Conservation (phyloP, 2,888 invertebrate species). For the Drosophila macrothrix region DNA sequence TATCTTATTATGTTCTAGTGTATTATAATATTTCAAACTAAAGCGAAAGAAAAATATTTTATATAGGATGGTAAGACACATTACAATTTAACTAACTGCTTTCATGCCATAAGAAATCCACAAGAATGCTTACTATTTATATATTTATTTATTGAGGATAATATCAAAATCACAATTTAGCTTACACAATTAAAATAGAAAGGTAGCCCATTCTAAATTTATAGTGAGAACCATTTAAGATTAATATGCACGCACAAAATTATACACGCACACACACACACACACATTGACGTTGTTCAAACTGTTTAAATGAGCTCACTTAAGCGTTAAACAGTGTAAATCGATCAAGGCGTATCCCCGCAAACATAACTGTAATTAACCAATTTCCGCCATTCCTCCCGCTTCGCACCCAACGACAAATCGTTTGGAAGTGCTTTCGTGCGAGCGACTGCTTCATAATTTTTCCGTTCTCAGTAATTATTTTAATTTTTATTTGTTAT, state of each 20-base stretch:
- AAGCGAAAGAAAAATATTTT: not conserved
- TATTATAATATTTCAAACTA: not conserved
- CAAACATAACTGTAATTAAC: slow-evolving; percentile 74
- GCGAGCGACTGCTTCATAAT: slow-evolving; percentile 62
- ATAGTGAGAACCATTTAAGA: slow-evolving; percentile 2
- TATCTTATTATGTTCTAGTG: not conserved
- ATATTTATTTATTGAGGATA: not conserved
- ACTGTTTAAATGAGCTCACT: slow-evolving; percentile 58
- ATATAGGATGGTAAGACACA: not conserved
- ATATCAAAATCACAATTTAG: not conserved
- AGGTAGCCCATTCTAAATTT: slow-evolving; percentile 16
- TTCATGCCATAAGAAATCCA: not conserved
- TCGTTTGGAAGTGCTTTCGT: slow-evolving; percentile 59
- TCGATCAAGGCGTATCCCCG: slow-evolving; percentile 74
- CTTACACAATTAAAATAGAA: slow-evolving; percentile 15
- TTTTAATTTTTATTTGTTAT: slow-evolving; percentile 58
- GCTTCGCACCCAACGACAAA: slow-evolving; percentile 18
- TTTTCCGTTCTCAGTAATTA: slow-evolving; percentile 69
- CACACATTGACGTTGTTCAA: slow-evolving; percentile 30
- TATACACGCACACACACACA: slow-evolving; percentile 1
- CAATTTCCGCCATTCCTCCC: slow-evolving; percentile 50
- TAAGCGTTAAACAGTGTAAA: slow-evolving; percentile 74
- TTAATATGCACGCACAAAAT: slow-evolving; percentile 8
- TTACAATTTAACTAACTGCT: not conserved
- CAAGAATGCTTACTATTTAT: not conserved